Conservation (phyloP, 2,113 vertebrate genomes). For the Cricetomys ansorgei region DNA sequence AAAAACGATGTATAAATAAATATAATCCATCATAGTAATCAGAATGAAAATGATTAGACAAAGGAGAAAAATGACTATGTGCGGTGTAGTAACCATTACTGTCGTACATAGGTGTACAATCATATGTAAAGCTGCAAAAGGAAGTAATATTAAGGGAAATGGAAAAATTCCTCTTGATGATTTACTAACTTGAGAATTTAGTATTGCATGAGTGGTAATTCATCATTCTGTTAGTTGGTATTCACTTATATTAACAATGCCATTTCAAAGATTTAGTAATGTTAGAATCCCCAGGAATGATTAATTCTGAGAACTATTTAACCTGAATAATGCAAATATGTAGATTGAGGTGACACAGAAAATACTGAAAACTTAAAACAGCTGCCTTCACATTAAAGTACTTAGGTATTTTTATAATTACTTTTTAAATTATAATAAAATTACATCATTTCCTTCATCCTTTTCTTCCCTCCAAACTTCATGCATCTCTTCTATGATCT, state of each 20-base stretch:
- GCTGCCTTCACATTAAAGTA: neutral
- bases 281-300: neutral
- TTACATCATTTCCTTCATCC: neutral
- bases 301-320: neutral
- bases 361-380: neutral
- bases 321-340: fast-evolving
- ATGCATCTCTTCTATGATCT: neutral
- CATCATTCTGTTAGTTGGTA: neutral
- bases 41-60: too few relatives aligned
- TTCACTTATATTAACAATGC: neutral
- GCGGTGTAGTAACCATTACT: neutral
- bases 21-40: neutral
- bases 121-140: too few relatives aligned
- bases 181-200: neutral
- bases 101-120: fast-evolving
- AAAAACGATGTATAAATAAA: too few relatives aligned
- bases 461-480: neutral
- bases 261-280: neutral
- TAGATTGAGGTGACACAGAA: neutral
- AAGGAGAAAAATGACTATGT: neutral
- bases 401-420: neutral
- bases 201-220: fast-evolving
- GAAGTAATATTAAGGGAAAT: neutral
- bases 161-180: neutral
- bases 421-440: neutral